Evolutionary conservation across 92 coral and sea anemone genomes (phyloP).

Genomic region (Parazoanthus swiftii): DNA sequence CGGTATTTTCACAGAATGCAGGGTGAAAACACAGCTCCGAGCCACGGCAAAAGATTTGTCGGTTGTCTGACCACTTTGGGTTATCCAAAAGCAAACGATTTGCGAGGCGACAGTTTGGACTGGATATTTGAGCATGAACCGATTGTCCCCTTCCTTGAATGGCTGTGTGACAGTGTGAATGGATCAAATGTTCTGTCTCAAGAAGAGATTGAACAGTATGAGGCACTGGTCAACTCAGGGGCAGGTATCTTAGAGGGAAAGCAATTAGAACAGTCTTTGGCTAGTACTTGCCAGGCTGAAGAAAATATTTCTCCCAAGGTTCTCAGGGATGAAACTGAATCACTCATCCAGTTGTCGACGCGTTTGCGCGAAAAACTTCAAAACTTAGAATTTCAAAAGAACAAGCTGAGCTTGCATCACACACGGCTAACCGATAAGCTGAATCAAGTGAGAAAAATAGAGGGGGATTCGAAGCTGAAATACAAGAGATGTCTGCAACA

Average conservation of each 20-base stretch:
- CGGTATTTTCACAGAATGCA: background rate
- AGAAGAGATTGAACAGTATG: slow-evolving; percentile 78
- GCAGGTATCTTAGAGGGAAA: slow-evolving; percentile 81
- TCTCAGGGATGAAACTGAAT: slow-evolving; percentile 71
- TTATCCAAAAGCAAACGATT: slow-evolving; percentile 66
- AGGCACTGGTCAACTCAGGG: slow-evolving; percentile 63
- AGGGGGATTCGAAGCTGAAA: slow-evolving; percentile 72
- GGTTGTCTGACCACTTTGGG: slow-evolving; percentile 71
- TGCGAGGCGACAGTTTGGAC: slow-evolving; percentile 76
- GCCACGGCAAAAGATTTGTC: slow-evolving; percentile 68
- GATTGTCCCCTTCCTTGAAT: slow-evolving; percentile 80
- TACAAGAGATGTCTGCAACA: slow-evolving; percentile 77
- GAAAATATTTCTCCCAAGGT: slow-evolving; percentile 48
- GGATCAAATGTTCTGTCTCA: slow-evolving; percentile 68
- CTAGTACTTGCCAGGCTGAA: slow-evolving; percentile 42
- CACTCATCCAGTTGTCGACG: slow-evolving; percentile 54
- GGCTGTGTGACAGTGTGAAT: slow-evolving; percentile 87
- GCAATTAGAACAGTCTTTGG: slow-evolving; percentile 60
- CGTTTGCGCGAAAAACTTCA: slow-evolving; percentile 56
- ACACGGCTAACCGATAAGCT: slow-evolving; percentile 72
- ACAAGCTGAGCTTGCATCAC: slow-evolving; percentile 79
- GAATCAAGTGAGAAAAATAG: slow-evolving; percentile 61
- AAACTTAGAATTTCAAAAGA: slow-evolving; percentile 72
- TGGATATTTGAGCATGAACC: slow-evolving; percentile 88
- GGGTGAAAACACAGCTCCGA: slow-evolving; percentile 36